Conservation (phyloP, 2,797 vertebrate species). For the Clamator glandarius region DNA sequence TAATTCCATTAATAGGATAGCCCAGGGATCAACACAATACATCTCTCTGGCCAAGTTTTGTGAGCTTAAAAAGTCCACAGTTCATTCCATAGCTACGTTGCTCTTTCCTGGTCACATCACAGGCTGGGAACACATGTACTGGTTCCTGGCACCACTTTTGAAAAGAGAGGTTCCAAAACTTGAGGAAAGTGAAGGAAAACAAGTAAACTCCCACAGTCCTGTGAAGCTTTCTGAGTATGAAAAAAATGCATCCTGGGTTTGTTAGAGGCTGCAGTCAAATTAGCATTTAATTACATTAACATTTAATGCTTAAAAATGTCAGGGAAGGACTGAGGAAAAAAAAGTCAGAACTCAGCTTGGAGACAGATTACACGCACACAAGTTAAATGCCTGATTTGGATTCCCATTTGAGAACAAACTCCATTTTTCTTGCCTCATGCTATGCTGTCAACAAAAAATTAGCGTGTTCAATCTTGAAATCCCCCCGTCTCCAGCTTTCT, state of each 20-base stretch:
- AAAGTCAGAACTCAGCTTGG: not conserved
- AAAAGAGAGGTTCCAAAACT: not conserved
- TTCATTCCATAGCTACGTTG: not conserved
- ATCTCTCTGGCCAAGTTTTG: not conserved
- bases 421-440: not conserved
- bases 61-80: not conserved
- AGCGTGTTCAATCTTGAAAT: not conserved
- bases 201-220: not conserved
- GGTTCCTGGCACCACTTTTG: not conserved
- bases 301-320: conserved; percentile 58
- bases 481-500: not conserved
- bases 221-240: not conserved
- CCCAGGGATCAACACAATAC: accelerated
- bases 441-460: not conserved
- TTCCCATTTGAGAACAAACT: not conserved
- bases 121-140: not conserved
- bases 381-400: not conserved
- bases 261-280: not conserved
- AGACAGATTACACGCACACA: not conserved
- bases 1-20: not conserved
- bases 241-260: not conserved
- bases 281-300: conserved; percentile 36
- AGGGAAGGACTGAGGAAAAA: not conserved
- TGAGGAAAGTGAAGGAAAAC: not conserved
- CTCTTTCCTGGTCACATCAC: not conserved